phyloP scores from a whole-genome alignment of 2,888 invertebrate species.

The Drosophila seclusa region DNA sequence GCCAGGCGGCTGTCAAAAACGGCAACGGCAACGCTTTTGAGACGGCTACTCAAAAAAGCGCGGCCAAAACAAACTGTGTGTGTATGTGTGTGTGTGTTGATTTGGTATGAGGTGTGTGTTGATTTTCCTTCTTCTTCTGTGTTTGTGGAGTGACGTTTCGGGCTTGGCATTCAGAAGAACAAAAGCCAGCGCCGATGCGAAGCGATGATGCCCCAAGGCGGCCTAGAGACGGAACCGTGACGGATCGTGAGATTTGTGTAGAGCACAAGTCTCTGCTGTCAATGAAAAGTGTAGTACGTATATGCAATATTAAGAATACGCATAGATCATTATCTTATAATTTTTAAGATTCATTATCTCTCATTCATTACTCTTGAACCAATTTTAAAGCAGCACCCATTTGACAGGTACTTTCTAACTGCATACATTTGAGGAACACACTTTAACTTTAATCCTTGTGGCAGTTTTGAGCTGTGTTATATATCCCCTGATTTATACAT shows the following conservation, averaged over 20 bases:
- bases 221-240: slow-evolving; percentile 69
- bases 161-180: slow-evolving; percentile 74
- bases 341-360: too few species aligned
- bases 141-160: slow-evolving; percentile 74
- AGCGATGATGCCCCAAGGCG: slow-evolving; percentile 47
- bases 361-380: neutral
- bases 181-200: slow-evolving; percentile 68
- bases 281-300: slow-evolving; percentile 1
- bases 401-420: neutral
- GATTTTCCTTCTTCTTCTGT: slow-evolving; percentile 27
- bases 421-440: neutral
- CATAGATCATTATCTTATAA: neutral
- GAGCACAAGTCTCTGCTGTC: slow-evolving; percentile 24
- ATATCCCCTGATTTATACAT: neutral
- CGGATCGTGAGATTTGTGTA: slow-evolving; percentile 25
- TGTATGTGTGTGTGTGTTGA: slow-evolving; percentile 49
- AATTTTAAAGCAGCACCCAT: neutral
- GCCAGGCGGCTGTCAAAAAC: slow-evolving; percentile 73
- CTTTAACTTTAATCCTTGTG: neutral
- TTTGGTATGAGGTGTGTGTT: slow-evolving; percentile 59
- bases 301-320: slow-evolving; percentile 3
- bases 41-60: slow-evolving; percentile 65
- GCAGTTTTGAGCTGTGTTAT: neutral
- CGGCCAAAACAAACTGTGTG: slow-evolving; percentile 4
- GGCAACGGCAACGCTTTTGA: slow-evolving; percentile 59